These are phyloP conservation scores for Hormaphis cornu DNA, from an alignment of 1,140 invertebrate species.

Conservation along the genomic window DNA sequence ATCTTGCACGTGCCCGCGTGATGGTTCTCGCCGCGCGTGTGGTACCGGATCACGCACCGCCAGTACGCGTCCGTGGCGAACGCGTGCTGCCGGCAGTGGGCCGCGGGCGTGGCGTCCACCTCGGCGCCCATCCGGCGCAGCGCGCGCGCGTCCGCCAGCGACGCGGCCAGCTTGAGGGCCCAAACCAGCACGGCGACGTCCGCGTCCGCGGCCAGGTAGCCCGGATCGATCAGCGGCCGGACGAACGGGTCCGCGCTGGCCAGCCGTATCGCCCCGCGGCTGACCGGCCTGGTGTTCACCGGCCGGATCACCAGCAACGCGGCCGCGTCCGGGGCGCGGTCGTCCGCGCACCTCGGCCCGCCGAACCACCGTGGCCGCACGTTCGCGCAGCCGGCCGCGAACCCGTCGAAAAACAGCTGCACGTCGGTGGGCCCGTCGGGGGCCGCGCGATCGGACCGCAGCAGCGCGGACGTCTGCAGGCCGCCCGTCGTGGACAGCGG, in stretches of 20 bases:
- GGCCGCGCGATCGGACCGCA: not conserved
- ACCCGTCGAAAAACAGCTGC: constrained; percentile 40
- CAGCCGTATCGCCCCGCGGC: constrained; percentile 25
- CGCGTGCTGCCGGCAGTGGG: constrained; percentile 47
- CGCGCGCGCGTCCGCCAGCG: constrained; percentile 34
- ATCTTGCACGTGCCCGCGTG: constrained; percentile 57
- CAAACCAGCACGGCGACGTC: constrained; percentile 58
- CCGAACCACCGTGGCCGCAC: not conserved
- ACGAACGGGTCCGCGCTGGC: constrained; percentile 50
- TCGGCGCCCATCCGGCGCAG: constrained; percentile 35
- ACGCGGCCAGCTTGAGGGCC: constrained; percentile 29
- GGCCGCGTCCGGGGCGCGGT: not conserved
- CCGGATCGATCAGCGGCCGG: constrained; percentile 68
- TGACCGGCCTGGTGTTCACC: not conserved
- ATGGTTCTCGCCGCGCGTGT: constrained; percentile 3
- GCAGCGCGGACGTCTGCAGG: not conserved
- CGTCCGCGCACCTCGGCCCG: not conserved
- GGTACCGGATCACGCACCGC: constrained; percentile 51
- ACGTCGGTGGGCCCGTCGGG: constrained; percentile 45
- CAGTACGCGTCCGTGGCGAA: constrained; percentile 59
- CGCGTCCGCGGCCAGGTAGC: constrained; percentile 59
- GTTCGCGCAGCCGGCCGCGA: not conserved
- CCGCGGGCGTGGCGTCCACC: constrained; percentile 48
- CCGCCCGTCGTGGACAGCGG: constrained; percentile 24
- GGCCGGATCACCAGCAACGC: not conserved